A percentile compares a stretch with the other conserved stretches of the same genome.
These are phyloP conservation scores for Folsomia manolachei DNA, from an alignment of 2,888 invertebrate genomes.

Conservation along the genomic window DNA sequence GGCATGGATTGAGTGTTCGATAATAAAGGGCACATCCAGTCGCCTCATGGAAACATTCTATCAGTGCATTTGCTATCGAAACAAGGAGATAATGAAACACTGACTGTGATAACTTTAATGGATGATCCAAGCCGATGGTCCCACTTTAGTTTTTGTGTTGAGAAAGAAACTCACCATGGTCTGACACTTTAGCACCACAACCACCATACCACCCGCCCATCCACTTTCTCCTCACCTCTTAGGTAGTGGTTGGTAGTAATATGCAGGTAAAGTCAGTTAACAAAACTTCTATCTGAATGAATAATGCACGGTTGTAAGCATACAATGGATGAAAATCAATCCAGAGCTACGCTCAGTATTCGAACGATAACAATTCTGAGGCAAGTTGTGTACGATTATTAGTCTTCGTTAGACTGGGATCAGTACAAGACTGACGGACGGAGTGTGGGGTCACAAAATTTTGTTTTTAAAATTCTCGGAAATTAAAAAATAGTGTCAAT, in stretches of 20 bases:
- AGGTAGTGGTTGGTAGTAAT: too few species aligned
- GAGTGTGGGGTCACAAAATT: too few species aligned
- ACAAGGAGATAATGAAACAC: neutral
- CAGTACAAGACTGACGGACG: too few species aligned
- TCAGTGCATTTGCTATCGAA: neutral
- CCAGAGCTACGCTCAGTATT: neutral
- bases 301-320: neutral
- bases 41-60: neutral
- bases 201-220: too few species aligned
- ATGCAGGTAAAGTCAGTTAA: too few species aligned
- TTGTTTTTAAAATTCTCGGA: too few species aligned
- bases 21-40: neutral
- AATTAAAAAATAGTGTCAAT: too few species aligned
- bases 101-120: neutral
- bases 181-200: too few species aligned
- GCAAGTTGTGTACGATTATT: neutral
- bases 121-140: neutral
- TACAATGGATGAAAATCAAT: neutral
- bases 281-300: neutral
- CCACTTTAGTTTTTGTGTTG: neutral
- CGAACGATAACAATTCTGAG: neutral
- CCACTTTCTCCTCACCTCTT: neutral
- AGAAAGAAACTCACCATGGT: neutral
- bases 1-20: neutral
- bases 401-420: neutral